Evolutionary conservation across 1,140 invertebrate species (phyloP), one percentile per base, ranked within the genome.

Genomic region (Ctenoplectra terminalis): DNA sequence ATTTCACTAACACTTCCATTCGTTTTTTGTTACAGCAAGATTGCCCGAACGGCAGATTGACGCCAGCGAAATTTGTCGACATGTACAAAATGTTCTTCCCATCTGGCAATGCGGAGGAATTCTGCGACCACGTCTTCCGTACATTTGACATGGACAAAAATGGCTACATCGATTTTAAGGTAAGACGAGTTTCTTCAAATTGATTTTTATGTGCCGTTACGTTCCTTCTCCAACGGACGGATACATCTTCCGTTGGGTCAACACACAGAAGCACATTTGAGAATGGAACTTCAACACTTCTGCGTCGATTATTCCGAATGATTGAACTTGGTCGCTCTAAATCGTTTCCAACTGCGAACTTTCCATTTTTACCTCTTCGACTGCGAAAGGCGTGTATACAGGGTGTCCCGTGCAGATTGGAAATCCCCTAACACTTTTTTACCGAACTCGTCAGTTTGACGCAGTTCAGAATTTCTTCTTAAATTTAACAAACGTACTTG

Each of bases 11-110:
- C 26, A 0, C 11, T 23, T 8, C 4, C 13, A 1, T 26, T n/a
- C 37, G 46, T n/a, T 50, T 29, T 40, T 50, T 72, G 73, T 88
- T 97, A 84, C 96, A 99, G 98, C 98, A 99, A 98, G 99, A 99
- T 94, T 99, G 99, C 95, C 99, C 99, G 23, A 99, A 99, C 93
- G 99, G 99, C 80, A 96, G 98, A 92, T 94, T 99, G 90, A 99
- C 98, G 60, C 98, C 98, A 70, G 97, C 98, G 73, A 99, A 99
- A 95, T 99, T 99, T 94, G 98, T 99, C 90, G 99, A 99, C 95
- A 99, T 99, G 96, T 99, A 99, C 95, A 99, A 98, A 96, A 98
- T 98, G 97, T 98, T 99, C 95, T 99, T 99, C 94, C 99, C 99
- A 17, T 98, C 97, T 90, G 99, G 99, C 72, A 99, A 99, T 92